Conservation (phyloP, 2,888 invertebrate genomes). For the Tryphoninae sp. region DNA sequence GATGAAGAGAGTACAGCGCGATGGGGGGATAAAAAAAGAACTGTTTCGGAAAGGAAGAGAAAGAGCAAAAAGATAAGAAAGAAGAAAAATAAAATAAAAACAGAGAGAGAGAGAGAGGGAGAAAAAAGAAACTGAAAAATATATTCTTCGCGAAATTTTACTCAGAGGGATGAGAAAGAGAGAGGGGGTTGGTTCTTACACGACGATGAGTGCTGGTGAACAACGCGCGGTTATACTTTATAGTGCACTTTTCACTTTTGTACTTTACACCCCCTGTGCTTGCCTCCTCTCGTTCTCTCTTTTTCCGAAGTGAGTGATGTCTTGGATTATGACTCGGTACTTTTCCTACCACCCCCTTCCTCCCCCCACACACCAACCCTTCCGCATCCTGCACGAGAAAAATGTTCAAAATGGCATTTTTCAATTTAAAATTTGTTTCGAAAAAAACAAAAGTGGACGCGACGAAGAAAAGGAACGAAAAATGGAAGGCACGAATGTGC, state of each 20-base stretch:
- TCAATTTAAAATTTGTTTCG: not conserved
- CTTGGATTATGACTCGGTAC: constrained; percentile 7
- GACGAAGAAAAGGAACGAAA: not conserved
- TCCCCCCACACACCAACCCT: not conserved
- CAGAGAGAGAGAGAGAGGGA: not conserved
- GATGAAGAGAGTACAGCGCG: constrained; percentile 25
- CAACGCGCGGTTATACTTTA: constrained; percentile 36
- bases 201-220: constrained; percentile 33
- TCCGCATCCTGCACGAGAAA: not conserved
- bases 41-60: not conserved
- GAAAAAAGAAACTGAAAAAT: constrained; percentile 3
- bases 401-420: constrained; percentile 8
- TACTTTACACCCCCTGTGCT: not conserved
- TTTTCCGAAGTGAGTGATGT: not conserved
- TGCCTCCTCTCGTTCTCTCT: not conserved
- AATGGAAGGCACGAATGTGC: not conserved
- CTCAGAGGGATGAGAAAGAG: constrained; percentile 66
- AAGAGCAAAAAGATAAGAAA: constrained; percentile 16
- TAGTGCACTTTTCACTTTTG: constrained; percentile 31
- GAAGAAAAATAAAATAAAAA: not conserved
- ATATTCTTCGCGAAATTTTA: constrained; percentile 72
- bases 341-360: not conserved
- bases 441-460: constrained; percentile 1
- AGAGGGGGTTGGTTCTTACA: constrained; percentile 59
- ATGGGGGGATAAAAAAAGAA: constrained; percentile 11